Conservation (phyloP, 2,888 invertebrate species). For the Drosophila rubida region DNA sequence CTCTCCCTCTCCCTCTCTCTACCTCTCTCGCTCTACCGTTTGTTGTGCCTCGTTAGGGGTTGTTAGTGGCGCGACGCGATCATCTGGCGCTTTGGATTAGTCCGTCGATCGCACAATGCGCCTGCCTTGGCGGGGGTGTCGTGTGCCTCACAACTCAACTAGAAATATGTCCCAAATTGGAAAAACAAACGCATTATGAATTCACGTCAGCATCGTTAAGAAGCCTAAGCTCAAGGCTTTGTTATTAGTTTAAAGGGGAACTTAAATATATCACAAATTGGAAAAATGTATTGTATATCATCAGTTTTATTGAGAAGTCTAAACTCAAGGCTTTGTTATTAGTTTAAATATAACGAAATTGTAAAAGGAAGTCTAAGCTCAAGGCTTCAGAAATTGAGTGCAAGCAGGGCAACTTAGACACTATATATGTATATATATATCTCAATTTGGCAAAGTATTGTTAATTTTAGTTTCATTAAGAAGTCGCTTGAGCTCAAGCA, state of each 20-base stretch:
- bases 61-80: conserved; percentile 46
- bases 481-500: too few relatives aligned
- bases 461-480: too few relatives aligned
- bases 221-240: background rate
- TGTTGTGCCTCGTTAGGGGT: conserved; percentile 53
- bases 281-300: background rate
- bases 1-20: background rate
- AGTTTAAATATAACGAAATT: background rate
- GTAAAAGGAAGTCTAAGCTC: background rate
- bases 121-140: conserved; percentile 24
- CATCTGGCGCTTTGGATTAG: conserved; percentile 56
- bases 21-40: background rate
- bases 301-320: background rate
- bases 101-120: conserved; percentile 23
- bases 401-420: too few relatives aligned
- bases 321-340: background rate
- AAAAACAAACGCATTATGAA: background rate
- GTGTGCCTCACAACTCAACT: conserved; percentile 36
- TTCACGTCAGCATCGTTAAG: background rate
- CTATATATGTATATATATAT: too few relatives aligned
- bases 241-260: background rate
- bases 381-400: too few relatives aligned
- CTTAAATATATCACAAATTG: background rate
- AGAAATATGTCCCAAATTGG: background rate
- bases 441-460: too few relatives aligned